These are phyloP conservation scores for Calcarius ornatus DNA, from an alignment of 2,113 vertebrate genomes.

Conservation along the genomic window DNA sequence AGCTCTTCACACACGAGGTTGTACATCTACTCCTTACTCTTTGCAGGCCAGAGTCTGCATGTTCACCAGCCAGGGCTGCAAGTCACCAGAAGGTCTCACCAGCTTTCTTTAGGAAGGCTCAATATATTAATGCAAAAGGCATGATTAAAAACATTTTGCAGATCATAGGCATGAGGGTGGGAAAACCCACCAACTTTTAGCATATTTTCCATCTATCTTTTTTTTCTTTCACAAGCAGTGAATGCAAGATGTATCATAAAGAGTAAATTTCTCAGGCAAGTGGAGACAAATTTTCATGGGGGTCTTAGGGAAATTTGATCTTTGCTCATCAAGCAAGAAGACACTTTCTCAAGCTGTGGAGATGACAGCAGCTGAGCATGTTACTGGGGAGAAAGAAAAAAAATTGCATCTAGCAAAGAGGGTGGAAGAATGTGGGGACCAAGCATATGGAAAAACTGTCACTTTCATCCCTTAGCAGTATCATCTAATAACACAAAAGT, in stretches of 20 bases:
- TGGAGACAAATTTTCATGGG: neutral
- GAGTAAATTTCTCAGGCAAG: neutral
- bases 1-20: neutral
- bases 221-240: neutral
- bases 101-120: neutral
- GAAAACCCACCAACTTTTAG: neutral
- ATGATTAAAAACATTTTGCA: neutral
- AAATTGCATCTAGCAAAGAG: neutral
- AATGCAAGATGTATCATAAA: neutral
- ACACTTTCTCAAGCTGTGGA: neutral
- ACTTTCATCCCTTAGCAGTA: neutral
- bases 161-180: neutral
- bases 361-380: neutral
- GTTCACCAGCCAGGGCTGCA: neutral
- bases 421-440: neutral
- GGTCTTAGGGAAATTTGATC: neutral
- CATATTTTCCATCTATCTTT: neutral
- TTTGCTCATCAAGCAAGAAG: neutral
- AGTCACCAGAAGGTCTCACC: neutral
- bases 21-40: neutral
- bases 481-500: neutral
- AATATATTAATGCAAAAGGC: neutral
- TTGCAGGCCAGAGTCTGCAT: neutral
- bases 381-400: conserved; percentile 36
- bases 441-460: neutral